These are phyloP conservation scores for Gymnocephalus cernua DNA, from an alignment of 2,113 vertebrate genomes.

Conservation along the genomic window DNA sequence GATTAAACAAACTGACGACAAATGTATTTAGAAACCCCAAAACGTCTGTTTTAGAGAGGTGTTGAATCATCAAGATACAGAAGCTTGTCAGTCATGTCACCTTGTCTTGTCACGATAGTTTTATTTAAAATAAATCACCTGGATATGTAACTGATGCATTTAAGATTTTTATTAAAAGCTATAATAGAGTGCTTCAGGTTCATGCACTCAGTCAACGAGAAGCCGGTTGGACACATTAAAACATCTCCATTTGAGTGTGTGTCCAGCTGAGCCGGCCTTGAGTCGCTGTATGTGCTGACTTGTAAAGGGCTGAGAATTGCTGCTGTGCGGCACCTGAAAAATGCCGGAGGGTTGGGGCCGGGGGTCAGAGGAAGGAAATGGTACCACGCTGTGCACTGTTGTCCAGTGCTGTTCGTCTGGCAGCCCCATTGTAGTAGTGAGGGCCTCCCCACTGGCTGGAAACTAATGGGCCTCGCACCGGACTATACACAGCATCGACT, in stretches of 20 bases:
- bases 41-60: background rate
- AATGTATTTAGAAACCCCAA: background rate
- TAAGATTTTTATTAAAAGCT: background rate
- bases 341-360: slow-evolving; percentile 54
- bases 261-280: slow-evolving; percentile 46
- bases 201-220: background rate
- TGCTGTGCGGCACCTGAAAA: slow-evolving; percentile 78
- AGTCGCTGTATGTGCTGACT: slow-evolving; percentile 39
- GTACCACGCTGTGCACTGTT: slow-evolving; percentile 78
- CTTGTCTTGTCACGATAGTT: background rate
- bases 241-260: slow-evolving; percentile 40
- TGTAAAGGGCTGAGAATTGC: slow-evolving; percentile 59
- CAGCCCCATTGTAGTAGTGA: slow-evolving; percentile 79
- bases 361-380: slow-evolving; percentile 83
- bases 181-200: background rate
- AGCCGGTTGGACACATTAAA: slow-evolving; percentile 30
- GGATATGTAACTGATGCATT: background rate
- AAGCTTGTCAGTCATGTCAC: background rate
- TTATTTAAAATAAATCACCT: background rate
- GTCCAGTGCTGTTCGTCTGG: slow-evolving; percentile 77
- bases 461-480: slow-evolving; percentile 74
- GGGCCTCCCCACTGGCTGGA: slow-evolving; percentile 70
- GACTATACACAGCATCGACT: slow-evolving; percentile 6
- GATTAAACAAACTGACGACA: background rate
- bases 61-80: background rate